Evolutionary conservation across 2,113 vertebrate genomes (phyloP).

Genomic region (Phrynosoma blainvillii): DNA sequence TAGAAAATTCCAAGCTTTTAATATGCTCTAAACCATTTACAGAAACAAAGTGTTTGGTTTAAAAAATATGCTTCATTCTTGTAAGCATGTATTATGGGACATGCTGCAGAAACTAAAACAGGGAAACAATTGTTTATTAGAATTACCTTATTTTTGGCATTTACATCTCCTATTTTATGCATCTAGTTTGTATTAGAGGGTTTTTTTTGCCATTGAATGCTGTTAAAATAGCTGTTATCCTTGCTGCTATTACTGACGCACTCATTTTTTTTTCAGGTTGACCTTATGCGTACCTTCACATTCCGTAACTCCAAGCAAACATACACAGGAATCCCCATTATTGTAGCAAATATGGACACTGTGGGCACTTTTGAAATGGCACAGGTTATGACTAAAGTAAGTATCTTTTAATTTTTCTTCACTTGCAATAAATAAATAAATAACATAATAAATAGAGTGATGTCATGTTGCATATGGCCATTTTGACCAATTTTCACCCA

Average conservation of each 20-base stretch:
- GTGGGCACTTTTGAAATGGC: constrained; percentile 99
- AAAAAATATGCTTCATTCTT: not conserved
- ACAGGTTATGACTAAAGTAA: constrained; percentile 90
- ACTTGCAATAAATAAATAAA: not conserved
- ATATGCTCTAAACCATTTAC: too few species aligned
- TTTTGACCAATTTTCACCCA: too few species aligned
- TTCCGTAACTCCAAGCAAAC: constrained; percentile 98
- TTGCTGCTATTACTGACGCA: not conserved
- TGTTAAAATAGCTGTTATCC: not conserved
- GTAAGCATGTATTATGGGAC: not conserved
- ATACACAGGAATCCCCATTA: constrained; percentile 94
- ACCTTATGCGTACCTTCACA: constrained; percentile 91
- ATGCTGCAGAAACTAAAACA: not conserved
- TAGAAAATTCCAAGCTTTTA: not conserved
- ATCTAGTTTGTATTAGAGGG: not conserved
- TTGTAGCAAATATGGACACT: constrained; percentile 99
- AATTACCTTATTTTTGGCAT: not conserved
- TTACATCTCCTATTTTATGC: not conserved
- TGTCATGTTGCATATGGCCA: too few species aligned
- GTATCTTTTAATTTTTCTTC: constrained; percentile 29
- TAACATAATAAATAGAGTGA: too few species aligned
- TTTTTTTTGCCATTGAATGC: not conserved
- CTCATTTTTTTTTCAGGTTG: constrained; percentile 78
- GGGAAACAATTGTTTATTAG: not conserved
- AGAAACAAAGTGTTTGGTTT: not conserved